A percentile compares a stretch with the other conserved stretches of the same genome.
phyloP scores from a whole-genome alignment of 2,888 invertebrate genomes.

The Lepidochrysops patricia region DNA sequence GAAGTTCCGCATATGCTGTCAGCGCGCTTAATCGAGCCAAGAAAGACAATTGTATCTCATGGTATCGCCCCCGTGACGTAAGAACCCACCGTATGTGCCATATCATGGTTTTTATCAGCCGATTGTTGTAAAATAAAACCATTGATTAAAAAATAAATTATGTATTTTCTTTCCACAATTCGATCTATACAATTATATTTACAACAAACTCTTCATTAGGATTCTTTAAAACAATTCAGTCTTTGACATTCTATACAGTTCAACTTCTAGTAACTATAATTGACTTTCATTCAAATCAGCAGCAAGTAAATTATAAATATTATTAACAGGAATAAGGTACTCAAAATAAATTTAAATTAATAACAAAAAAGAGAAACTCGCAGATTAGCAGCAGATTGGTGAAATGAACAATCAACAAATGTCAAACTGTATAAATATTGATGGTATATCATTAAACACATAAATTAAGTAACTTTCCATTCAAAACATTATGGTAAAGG shows the following conservation, averaged over 20 bases:
- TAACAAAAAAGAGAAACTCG: too few relatives aligned
- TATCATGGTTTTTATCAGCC: constrained; percentile 19
- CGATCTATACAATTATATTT: constrained; percentile 46
- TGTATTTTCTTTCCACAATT: constrained; percentile 58
- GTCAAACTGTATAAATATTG: constrained; percentile 29
- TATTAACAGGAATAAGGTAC: background rate
- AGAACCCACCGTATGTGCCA: constrained; percentile 27
- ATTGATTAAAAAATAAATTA: constrained; percentile 58
- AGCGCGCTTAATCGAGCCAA: too few relatives aligned
- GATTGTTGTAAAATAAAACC: constrained; percentile 23
- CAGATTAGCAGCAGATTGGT: background rate
- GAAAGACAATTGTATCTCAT: too few relatives aligned
- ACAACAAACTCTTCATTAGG: constrained; percentile 47
- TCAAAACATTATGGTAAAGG: constrained; percentile 15
- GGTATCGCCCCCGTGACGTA: background rate
- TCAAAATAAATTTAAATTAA: too few relatives aligned
- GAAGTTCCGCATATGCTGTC: too few relatives aligned
- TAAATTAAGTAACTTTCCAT: constrained; percentile 25
- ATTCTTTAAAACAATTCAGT: constrained; percentile 62
- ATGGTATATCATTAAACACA: constrained; percentile 20
- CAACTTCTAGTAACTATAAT: constrained; percentile 35
- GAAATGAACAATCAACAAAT: constrained; percentile 14
- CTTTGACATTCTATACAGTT: constrained; percentile 65
- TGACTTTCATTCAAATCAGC: constrained; percentile 26
- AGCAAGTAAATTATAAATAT: background rate